phyloP scores from a whole-genome alignment of 1,140 invertebrate genomes.

The Bombus waltoni region DNA sequence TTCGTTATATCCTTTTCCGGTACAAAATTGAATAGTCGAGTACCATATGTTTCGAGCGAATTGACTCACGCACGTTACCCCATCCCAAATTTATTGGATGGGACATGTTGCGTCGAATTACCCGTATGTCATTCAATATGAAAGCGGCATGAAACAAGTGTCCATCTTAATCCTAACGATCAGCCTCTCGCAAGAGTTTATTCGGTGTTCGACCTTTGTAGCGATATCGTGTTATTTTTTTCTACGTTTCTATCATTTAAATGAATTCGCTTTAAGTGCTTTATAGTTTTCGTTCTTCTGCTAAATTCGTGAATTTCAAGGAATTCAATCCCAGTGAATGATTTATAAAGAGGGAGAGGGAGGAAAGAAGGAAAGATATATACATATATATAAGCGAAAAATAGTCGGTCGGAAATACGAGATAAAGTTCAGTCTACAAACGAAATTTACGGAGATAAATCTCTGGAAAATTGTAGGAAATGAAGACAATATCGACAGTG shows the following conservation, averaged over 20 bases:
- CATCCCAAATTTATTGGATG: conserved; percentile 24
- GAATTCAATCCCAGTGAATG: not conserved
- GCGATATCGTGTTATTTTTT: not conserved
- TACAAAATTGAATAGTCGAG: not conserved
- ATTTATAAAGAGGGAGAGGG: not conserved
- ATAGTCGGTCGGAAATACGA: too few species aligned
- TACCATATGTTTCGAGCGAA: not conserved
- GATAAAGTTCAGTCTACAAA: not conserved
- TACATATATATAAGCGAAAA: not conserved
- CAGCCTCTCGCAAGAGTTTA: not conserved
- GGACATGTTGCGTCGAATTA: not conserved
- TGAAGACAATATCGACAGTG: conserved; percentile 10
- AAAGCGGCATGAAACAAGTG: conserved; percentile 72
- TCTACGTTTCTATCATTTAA: not conserved
- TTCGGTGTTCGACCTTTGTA: not conserved
- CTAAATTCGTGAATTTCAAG: not conserved
- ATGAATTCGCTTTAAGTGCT: not conserved
- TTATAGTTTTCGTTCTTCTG: not conserved
- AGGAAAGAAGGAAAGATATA: not conserved
- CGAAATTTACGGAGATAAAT: not conserved
- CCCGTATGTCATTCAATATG: conserved; percentile 69
- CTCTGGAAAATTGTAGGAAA: not conserved
- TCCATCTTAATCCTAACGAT: conserved; percentile 71
- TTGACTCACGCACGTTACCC: not conserved
- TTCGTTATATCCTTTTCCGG: not conserved